phyloP scores from a whole-genome alignment of 2,797 vertebrate genomes.

The Danio albolineatus region DNA sequence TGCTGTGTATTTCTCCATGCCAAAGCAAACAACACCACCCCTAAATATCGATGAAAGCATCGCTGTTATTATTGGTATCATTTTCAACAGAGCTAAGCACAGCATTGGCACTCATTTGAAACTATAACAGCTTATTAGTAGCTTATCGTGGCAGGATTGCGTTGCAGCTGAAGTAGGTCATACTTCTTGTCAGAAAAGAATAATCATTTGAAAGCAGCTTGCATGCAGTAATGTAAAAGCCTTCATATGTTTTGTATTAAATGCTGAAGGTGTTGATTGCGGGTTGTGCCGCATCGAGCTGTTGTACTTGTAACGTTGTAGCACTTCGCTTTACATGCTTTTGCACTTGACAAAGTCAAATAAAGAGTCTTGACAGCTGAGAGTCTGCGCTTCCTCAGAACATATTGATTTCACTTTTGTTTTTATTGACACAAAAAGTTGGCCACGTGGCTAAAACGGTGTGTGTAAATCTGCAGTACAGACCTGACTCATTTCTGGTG shows the following conservation, averaged over 20 bases:
- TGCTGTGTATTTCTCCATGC: background rate
- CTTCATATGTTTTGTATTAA: background rate
- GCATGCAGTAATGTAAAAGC: conserved; percentile 30
- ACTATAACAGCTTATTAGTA: conserved; percentile 32
- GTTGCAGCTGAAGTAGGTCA: background rate
- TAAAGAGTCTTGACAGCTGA: conserved; percentile 82
- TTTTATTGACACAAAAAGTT: too few relatives aligned
- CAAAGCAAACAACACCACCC: background rate
- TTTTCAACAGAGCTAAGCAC: conserved; percentile 3
- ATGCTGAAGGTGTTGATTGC: conserved; percentile 1
- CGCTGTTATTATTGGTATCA: background rate
- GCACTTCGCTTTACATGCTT: conserved; percentile 79
- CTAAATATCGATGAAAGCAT: too few relatives aligned
- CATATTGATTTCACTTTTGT: background rate
- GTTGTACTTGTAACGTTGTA: conserved; percentile 70
- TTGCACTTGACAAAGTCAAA: conserved; percentile 87
- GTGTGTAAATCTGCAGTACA: too few relatives aligned
- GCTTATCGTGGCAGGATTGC: background rate
- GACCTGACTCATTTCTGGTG: too few relatives aligned
- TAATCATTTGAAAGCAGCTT: too few relatives aligned
- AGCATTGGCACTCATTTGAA: background rate
- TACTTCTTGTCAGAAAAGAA: background rate
- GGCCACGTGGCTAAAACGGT: too few relatives aligned
- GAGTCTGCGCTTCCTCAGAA: background rate
- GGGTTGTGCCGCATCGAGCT: conserved; percentile 51